phyloP scores from a whole-genome alignment of 2,113 vertebrate genomes.

The Daboia siamensis region DNA sequence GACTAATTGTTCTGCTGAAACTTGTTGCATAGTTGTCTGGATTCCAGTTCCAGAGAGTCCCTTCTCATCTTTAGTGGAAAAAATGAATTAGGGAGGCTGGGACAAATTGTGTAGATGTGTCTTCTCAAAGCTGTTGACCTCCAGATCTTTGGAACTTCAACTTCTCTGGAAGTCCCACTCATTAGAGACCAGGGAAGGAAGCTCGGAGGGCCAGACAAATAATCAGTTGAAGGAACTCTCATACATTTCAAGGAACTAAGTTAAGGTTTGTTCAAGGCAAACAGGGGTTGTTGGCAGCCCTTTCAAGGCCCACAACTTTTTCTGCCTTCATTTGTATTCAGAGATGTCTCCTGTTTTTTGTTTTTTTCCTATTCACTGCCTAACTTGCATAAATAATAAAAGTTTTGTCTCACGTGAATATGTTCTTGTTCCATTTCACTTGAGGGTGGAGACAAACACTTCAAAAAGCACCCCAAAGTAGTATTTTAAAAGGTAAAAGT shows the following conservation, averaged over 20 bases:
- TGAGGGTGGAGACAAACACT: conserved; percentile 44
- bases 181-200: not conserved
- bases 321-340: conserved; percentile 70
- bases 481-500: conserved; percentile 18
- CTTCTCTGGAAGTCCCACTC: too few species aligned
- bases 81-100: not conserved
- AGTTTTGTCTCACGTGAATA: conserved; percentile 65
- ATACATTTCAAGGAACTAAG: not conserved
- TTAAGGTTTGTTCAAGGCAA: conserved; percentile 26
- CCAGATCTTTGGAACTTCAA: not conserved
- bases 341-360: conserved; percentile 21
- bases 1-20: too few species aligned
- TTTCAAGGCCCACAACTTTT: conserved; percentile 41
- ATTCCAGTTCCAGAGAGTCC: not conserved
- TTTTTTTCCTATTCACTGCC: conserved; percentile 58
- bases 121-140: too few species aligned
- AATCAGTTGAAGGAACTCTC: not conserved
- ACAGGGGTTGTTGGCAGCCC: conserved; percentile 36
- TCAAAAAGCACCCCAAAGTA: not conserved
- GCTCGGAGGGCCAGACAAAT: too few species aligned
- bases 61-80: not conserved
- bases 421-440: conserved; percentile 55
- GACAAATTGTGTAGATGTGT: too few species aligned
- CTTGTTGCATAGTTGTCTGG: not conserved
- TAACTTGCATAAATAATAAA: conserved; percentile 65